These are phyloP conservation scores for Acropora yongei DNA, from an alignment of 64 coral and sea anemone genomes.

Conservation along the genomic window DNA sequence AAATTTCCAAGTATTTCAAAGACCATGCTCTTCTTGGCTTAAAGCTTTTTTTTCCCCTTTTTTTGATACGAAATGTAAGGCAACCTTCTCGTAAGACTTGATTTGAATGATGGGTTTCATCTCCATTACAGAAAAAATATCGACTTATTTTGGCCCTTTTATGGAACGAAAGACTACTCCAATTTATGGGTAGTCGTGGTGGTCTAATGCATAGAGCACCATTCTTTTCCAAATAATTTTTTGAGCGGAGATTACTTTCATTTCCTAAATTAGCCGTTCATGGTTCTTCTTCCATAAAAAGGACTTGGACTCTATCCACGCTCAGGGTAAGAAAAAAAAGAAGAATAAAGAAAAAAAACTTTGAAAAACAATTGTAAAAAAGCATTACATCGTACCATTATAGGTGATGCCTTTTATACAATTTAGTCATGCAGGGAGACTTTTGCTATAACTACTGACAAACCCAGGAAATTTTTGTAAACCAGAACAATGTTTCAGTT, in stretches of 20 bases:
- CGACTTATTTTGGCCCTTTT: conserved; percentile 1
- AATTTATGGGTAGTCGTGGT: background rate
- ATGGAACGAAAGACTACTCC: background rate
- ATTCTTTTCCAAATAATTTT: background rate
- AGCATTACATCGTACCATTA: background rate
- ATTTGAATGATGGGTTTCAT: background rate
- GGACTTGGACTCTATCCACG: too few relatives aligned
- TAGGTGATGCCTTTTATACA: background rate
- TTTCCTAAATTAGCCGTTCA: background rate
- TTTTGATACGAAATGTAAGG: background rate
- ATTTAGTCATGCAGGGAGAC: background rate
- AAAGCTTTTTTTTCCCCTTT: background rate
- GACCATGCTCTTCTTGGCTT: too few relatives aligned
- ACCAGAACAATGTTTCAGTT: background rate
- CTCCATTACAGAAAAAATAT: background rate
- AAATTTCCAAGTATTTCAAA: too few relatives aligned
- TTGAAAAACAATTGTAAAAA: too few relatives aligned
- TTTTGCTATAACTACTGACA: background rate
- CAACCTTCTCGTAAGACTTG: background rate
- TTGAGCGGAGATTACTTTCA: background rate
- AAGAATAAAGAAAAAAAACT: too few relatives aligned
- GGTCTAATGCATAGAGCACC: too few relatives aligned
- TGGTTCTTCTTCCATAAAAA: background rate
- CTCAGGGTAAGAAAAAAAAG: too few relatives aligned
- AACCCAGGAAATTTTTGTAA: background rate